These are phyloP conservation scores for Sesamia inferens DNA, from an alignment of 2,888 invertebrate genomes.

Conservation along the genomic window DNA sequence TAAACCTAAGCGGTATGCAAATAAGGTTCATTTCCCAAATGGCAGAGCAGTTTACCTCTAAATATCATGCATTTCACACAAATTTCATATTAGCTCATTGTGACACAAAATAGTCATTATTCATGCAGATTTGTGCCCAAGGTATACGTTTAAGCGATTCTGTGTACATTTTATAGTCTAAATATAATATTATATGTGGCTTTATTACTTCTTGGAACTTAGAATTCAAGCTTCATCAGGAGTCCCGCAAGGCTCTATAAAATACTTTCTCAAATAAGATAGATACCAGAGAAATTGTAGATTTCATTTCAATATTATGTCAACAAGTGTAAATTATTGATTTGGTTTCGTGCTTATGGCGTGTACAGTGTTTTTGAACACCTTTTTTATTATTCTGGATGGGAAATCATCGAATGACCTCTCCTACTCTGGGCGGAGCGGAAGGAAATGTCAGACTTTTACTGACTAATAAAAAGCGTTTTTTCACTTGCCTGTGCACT, in stretches of 20 bases:
- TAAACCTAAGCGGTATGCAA: constrained; percentile 32
- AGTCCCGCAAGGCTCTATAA: neutral
- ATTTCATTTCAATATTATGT: neutral
- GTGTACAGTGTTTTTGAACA: neutral
- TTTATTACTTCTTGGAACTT: constrained; percentile 20
- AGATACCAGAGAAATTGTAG: neutral
- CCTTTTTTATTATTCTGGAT: neutral
- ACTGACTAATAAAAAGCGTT: too few species aligned
- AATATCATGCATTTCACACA: constrained; percentile 62
- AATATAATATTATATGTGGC: constrained; percentile 34
- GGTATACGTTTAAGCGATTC: constrained; percentile 42
- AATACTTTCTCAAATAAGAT: too few species aligned
- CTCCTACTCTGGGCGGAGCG: too few species aligned
- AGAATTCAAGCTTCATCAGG: neutral
- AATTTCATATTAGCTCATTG: constrained; percentile 62
- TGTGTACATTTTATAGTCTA: constrained; percentile 28
- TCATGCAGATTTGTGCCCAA: constrained; percentile 61
- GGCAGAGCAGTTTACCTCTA: constrained; percentile 44
- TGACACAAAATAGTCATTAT: constrained; percentile 66
- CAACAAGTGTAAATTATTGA: neutral
- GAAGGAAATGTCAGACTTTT: too few species aligned
- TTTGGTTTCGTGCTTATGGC: neutral
- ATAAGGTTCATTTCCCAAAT: constrained; percentile 43
- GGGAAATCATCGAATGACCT: too few species aligned
- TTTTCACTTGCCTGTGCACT: too few species aligned